Percentiles rank a stretch among this genome's conserved stretches.
Conservation (phyloP, 2,888 invertebrate species). For the Shargacucullia verbasci region DNA sequence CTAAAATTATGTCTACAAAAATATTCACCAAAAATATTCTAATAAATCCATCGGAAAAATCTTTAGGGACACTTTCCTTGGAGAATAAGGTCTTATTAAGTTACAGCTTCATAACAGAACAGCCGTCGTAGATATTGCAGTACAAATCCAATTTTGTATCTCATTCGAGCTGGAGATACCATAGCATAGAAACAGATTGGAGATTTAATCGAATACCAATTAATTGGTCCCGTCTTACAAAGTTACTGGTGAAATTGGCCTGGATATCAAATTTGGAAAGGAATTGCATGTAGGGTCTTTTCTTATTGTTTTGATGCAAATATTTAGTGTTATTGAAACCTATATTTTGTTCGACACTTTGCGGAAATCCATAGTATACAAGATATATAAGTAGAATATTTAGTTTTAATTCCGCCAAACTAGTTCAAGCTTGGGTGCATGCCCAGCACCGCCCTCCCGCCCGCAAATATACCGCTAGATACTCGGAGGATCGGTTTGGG, state of each 20-base stretch:
- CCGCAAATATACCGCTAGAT: no score
- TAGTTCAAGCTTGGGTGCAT: no score
- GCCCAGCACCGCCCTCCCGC: no score
- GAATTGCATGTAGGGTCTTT: slow-evolving; percentile 38
- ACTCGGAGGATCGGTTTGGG: no score
- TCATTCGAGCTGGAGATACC: slow-evolving; percentile 60
- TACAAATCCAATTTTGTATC: slow-evolving; percentile 71
- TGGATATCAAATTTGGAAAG: slow-evolving; percentile 49
- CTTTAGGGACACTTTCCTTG: slow-evolving; percentile 28
- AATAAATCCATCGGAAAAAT: slow-evolving; percentile 28
- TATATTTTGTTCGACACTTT: no score
- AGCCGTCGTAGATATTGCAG: slow-evolving; percentile 62
- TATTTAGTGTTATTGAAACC: neutral
- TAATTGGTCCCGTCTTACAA: slow-evolving; percentile 66
- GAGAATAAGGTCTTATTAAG: slow-evolving; percentile 52
- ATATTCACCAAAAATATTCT: slow-evolving; percentile 10
- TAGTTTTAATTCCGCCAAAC: no score
- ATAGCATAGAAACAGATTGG: slow-evolving; percentile 66
- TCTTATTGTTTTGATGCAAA: slow-evolving; percentile 30
- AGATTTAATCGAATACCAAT: slow-evolving; percentile 76
- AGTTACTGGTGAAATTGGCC: slow-evolving; percentile 54
- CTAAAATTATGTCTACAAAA: neutral
- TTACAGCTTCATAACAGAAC: slow-evolving; percentile 60
- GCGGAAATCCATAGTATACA: no score
- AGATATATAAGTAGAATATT: no score